These are phyloP conservation scores for Chaetoderma sp. DNA, from an alignment of 2,888 invertebrate species.

Conservation along the genomic window DNA sequence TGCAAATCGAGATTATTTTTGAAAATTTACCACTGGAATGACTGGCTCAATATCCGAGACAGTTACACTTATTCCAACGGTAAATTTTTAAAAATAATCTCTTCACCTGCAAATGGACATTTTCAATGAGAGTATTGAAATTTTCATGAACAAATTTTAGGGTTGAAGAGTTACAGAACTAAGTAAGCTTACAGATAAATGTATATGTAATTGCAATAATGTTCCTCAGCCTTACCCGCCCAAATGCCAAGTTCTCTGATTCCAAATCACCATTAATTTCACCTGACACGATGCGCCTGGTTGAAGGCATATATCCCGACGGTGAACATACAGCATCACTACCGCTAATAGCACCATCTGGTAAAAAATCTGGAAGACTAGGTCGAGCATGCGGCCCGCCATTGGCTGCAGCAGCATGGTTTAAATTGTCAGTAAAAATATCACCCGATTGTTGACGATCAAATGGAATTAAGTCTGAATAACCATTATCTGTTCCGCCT, in stretches of 20 bases:
- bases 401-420: background rate
- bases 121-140: too few relatives aligned
- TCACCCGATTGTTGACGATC: slow-evolving; percentile 13
- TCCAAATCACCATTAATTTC: slow-evolving; percentile 40
- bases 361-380: slow-evolving; percentile 60
- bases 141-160: too few relatives aligned
- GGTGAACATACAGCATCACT: background rate
- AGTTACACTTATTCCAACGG: too few relatives aligned
- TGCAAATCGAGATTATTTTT: too few relatives aligned
- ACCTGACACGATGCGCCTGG: slow-evolving; percentile 11
- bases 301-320: slow-evolving; percentile 11
- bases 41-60: too few relatives aligned
- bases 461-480: too few relatives aligned
- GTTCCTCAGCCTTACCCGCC: slow-evolving; percentile 39
- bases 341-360: slow-evolving; percentile 47
- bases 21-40: too few relatives aligned
- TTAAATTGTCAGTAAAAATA: slow-evolving; percentile 6
- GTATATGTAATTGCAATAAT: too few relatives aligned
- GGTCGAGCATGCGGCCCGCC: slow-evolving; percentile 14
- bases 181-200: too few relatives aligned
- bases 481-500: background rate
- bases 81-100: too few relatives aligned
- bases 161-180: too few relatives aligned
- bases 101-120: too few relatives aligned
- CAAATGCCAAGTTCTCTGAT: slow-evolving; percentile 34